Conservation (phyloP, 2,888 invertebrate genomes). For the Dromius quadrimaculatus region DNA sequence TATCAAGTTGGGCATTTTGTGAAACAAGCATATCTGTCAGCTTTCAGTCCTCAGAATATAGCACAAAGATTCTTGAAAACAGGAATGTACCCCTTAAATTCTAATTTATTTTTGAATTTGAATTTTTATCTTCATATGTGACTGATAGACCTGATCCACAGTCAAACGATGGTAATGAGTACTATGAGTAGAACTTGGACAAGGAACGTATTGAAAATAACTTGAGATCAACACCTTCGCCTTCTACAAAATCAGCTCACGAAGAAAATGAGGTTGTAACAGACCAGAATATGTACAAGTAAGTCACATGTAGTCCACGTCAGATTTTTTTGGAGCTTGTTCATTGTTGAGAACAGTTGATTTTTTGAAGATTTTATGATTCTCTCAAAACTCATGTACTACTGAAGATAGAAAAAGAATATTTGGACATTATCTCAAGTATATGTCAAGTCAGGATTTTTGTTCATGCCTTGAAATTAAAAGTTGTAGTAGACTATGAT, state of each 20-base stretch:
- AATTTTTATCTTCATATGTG: slow-evolving; percentile 51
- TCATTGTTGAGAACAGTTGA: too few species aligned
- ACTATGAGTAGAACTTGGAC: background rate
- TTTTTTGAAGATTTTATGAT: too few species aligned
- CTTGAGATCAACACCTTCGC: background rate
- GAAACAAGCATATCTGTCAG: slow-evolving; percentile 53
- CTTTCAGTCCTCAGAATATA: slow-evolving; percentile 55
- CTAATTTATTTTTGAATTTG: slow-evolving; percentile 50
- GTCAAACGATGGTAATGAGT: background rate
- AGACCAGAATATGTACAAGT: background rate
- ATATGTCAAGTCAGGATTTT: too few species aligned
- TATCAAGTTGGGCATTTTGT: slow-evolving; percentile 54
- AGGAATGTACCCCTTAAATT: slow-evolving; percentile 49
- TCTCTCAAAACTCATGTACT: too few species aligned
- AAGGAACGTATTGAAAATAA: background rate
- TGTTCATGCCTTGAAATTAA: too few species aligned
- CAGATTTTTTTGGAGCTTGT: too few species aligned
- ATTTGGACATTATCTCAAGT: too few species aligned
- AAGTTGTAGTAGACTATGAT: too few species aligned
- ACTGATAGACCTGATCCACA: slow-evolving; percentile 46
- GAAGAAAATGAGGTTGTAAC: background rate
- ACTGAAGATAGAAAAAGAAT: too few species aligned
- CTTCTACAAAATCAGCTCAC: background rate
- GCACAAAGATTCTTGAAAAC: slow-evolving; percentile 41
- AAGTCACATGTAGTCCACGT: too few species aligned